These are phyloP conservation scores for Eutrigla gurnardus DNA, from an alignment of 2,797 vertebrate genomes.

Conservation along the genomic window DNA sequence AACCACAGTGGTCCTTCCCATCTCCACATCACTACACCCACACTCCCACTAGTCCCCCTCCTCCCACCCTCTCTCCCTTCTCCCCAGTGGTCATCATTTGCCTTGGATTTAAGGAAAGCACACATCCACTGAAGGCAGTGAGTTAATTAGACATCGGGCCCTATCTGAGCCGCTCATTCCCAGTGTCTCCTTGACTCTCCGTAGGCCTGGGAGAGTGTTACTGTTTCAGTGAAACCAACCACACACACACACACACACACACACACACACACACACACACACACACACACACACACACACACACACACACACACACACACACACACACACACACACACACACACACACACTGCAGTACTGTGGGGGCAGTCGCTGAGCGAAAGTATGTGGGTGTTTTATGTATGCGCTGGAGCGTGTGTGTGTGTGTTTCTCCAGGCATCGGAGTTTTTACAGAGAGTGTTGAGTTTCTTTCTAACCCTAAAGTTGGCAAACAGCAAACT, in stretches of 20 bases:
- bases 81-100: constrained; percentile 66
- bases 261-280: constrained; percentile 16
- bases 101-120: constrained; percentile 64
- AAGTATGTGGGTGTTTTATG: constrained; percentile 36
- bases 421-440: constrained; percentile 12
- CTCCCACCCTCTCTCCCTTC: neutral
- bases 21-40: constrained; percentile 16
- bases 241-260: constrained; percentile 11
- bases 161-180: constrained; percentile 55
- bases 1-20: neutral
- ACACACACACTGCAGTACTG: constrained; percentile 19
- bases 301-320: constrained; percentile 15
- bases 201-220: constrained; percentile 40
- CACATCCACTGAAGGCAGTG: constrained; percentile 63
- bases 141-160: constrained; percentile 71
- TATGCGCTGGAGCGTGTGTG: constrained; percentile 12
- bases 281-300: too few relatives aligned
- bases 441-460: constrained; percentile 32
- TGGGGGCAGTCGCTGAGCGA: constrained; percentile 24
- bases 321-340: constrained; percentile 11
- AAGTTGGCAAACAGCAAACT: constrained; percentile 20
- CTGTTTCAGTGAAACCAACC: constrained; percentile 53
- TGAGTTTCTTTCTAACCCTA: constrained; percentile 22
- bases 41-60: too few relatives aligned
- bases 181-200: constrained; percentile 43